Conservation (phyloP, 2,113 vertebrate species). For the Formicarius rufipectus region DNA sequence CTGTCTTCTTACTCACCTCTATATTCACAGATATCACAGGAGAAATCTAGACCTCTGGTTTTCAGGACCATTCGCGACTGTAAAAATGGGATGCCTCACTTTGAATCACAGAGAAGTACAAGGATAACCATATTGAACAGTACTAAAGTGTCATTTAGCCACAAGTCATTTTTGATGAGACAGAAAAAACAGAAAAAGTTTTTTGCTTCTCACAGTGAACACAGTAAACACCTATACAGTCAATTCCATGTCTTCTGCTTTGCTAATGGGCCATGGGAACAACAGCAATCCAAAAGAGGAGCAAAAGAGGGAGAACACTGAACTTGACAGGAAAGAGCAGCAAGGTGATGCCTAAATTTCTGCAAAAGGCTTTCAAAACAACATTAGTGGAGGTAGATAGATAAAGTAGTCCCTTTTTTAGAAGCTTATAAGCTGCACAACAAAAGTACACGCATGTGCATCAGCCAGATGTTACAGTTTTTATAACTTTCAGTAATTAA, state of each 20-base stretch:
- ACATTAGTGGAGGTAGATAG: too few relatives aligned
- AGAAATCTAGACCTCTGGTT: neutral
- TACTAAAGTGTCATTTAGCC: neutral
- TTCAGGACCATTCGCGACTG: neutral
- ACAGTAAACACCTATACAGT: neutral
- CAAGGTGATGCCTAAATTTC: neutral
- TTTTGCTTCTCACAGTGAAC: neutral
- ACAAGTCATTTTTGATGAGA: neutral
- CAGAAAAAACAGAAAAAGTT: neutral
- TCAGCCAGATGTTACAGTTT: too few relatives aligned
- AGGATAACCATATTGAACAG: fast-evolving
- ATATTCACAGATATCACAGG: neutral
- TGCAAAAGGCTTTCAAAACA: too few relatives aligned
- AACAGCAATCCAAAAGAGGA: neutral
- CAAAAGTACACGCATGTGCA: too few relatives aligned
- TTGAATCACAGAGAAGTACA: neutral
- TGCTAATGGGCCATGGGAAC: neutral
- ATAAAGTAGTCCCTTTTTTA: too few relatives aligned
- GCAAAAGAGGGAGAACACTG: neutral
- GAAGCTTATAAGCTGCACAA: too few relatives aligned
- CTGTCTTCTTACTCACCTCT: neutral
- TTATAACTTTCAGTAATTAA: too few relatives aligned
- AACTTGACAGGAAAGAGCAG: neutral
- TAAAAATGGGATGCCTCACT: neutral
- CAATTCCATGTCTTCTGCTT: neutral